Evolutionary conservation across 2,797 vertebrate genomes (phyloP).

Genomic region (Chaetodon trifasciatus): DNA sequence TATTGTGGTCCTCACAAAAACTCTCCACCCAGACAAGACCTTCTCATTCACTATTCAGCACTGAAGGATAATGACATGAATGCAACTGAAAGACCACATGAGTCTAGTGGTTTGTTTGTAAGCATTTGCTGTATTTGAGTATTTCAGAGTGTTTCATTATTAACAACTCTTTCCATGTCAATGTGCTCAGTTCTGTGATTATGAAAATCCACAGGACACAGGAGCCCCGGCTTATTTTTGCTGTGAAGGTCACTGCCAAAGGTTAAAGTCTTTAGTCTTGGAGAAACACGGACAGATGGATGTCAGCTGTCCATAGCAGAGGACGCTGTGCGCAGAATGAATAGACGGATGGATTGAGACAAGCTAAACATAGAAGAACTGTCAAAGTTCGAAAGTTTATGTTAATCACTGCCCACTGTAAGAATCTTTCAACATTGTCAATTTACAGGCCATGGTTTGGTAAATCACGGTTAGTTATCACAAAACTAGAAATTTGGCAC

Average conservation of each 20-base stretch:
- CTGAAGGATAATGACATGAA: background rate
- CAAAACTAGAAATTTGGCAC: background rate
- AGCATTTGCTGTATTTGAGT: background rate
- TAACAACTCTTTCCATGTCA: background rate
- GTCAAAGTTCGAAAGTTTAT: conserved; percentile 7
- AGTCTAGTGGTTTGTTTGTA: background rate
- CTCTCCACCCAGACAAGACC: background rate
- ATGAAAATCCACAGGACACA: conserved; percentile 11
- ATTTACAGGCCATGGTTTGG: background rate
- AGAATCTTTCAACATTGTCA: background rate
- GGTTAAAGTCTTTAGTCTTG: conserved; percentile 38
- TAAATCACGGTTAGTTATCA: too few species aligned
- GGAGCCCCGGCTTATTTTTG: background rate
- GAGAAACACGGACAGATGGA: conserved; percentile 46
- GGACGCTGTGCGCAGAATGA: background rate
- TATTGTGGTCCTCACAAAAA: background rate
- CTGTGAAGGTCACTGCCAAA: conserved; percentile 38
- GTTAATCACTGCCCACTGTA: background rate
- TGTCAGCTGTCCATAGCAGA: conserved; percentile 34
- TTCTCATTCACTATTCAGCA: background rate
- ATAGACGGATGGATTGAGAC: background rate
- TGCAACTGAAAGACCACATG: background rate
- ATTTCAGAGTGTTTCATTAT: background rate
- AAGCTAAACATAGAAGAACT: background rate
- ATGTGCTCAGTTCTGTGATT: conserved; percentile 12